Conservation (phyloP, 2,113 vertebrate genomes). For the Pedetes capensis region DNA sequence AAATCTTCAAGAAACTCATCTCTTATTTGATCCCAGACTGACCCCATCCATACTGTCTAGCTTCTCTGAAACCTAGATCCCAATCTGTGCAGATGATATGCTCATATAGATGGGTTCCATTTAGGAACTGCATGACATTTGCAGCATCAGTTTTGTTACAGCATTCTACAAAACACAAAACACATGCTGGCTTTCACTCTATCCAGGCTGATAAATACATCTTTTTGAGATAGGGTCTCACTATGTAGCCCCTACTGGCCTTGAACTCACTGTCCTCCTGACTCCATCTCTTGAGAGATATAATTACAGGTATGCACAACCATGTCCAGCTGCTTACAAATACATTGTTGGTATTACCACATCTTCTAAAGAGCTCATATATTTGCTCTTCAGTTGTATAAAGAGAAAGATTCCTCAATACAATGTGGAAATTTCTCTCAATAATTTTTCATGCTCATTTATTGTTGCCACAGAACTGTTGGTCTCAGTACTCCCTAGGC, state of each 20-base stretch:
- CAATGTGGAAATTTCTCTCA: conserved; percentile 86
- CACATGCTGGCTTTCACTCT: conserved; percentile 87
- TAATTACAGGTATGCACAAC: not conserved
- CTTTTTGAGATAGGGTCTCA: not conserved
- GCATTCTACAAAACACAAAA: conserved; percentile 90
- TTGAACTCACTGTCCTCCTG: not conserved
- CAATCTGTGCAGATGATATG: conserved; percentile 86
- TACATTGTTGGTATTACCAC: conserved; percentile 84
- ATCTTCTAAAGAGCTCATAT: conserved; percentile 87
- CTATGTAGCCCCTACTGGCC: not conserved
- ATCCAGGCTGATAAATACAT: conserved; percentile 87
- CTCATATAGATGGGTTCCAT: conserved; percentile 86
- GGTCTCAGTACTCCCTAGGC: conserved; percentile 86
- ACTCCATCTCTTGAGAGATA: not conserved
- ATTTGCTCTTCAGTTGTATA: conserved; percentile 89
- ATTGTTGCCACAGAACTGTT: conserved; percentile 87
- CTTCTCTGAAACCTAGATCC: conserved; percentile 87
- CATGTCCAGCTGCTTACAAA: not conserved
- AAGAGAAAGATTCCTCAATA: conserved; percentile 89
- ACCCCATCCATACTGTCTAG: conserved; percentile 83
- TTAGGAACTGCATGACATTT: conserved; percentile 87
- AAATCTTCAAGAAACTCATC: conserved; percentile 85
- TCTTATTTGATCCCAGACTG: conserved; percentile 86
- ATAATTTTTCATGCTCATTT: conserved; percentile 87
- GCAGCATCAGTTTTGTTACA: conserved; percentile 82